phyloP scores from a whole-genome alignment of 2,113 vertebrate genomes.

The Struthidea cinerea region DNA sequence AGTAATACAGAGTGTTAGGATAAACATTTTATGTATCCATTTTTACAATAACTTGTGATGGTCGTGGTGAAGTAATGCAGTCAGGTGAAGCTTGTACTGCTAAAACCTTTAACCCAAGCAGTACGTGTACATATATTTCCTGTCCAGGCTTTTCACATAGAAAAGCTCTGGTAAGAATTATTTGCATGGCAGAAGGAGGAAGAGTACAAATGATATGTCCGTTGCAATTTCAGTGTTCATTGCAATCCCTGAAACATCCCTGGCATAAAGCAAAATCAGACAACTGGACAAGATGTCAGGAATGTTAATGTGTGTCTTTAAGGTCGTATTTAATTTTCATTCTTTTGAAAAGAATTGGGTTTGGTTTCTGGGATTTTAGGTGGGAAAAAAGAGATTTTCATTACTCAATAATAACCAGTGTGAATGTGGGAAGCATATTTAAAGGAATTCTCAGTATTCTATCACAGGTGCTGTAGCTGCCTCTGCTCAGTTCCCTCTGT shows the following conservation, averaged over 20 bases:
- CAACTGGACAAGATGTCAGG: not conserved
- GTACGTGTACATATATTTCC: not conserved
- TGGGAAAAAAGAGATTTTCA: not conserved
- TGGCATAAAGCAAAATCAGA: not conserved
- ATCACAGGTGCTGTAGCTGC: not conserved
- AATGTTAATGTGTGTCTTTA: not conserved
- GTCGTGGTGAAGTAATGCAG: not conserved
- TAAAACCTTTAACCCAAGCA: not conserved
- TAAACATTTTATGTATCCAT: not conserved
- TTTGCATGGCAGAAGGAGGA: not conserved
- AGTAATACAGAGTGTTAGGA: not conserved
- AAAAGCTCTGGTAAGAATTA: not conserved
- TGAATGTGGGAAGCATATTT: not conserved
- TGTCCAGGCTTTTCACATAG: not conserved
- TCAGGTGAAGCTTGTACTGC: not conserved
- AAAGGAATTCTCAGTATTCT: not conserved
- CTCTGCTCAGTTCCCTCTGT: not conserved
- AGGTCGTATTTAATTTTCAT: not conserved
- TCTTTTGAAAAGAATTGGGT: not conserved
- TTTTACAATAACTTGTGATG: not conserved
- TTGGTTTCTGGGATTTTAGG: not conserved
- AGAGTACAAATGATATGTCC: not conserved
- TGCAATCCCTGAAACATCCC: not conserved
- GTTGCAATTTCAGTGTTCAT: not conserved
- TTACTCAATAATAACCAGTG: not conserved